Evolutionary conservation across 1,140 invertebrate genomes (phyloP), one percentile per base, ranked within the genome.

Genomic region (Heliconius hermathena): DNA sequence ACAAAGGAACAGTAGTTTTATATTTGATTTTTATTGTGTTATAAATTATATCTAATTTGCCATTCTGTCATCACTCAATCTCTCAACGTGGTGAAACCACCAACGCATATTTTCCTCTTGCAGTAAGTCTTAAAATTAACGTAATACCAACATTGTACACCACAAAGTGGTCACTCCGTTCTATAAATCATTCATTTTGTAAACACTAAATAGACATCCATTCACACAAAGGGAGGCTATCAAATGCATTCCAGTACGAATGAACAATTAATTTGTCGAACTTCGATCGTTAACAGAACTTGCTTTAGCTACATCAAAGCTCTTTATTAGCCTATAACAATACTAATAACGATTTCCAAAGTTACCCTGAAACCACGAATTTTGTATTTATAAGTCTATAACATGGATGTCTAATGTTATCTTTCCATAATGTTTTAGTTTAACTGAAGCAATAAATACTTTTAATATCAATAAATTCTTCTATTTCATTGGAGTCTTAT

Each of bases 211-310:
- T 66, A 66, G 22, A 16, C 60, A 66, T 66, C 9, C 60, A 26
- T 66, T 66, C 60, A 5, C 54, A 66, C 26, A 66, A 66, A 66
- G 60, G 26, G 0, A 66, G 4, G 22, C 22, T 29, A 29, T 66
- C 60, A 29, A 29, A 29, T 66, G 60, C 71, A 72, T 72, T 72
- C 29, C n/a, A n/a, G 11, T 20, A 38, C 41, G 46, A 26, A 49
- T 41, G 74, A 71, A 70, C 38, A 66, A 71, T 66, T 46, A 71
- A 77, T 71, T 13, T 29, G n/a, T n/a, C 36, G 16, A 77, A 77
- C 41, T 77, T 77, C 29, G 29, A 38, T 46, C 76, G 49, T 77
- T 77, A 77, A 66, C 26, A 66, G 60, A 66, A 66, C 60, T 66
- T 66, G 26, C 3, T 9, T 66, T 66, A 29, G 60, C 16, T 54